A percentile compares a stretch with the other conserved stretches of the same genome.
Evolutionary conservation across 64 coral and sea anemone genomes (phyloP).

Genomic region (Platygyra sinensis): DNA sequence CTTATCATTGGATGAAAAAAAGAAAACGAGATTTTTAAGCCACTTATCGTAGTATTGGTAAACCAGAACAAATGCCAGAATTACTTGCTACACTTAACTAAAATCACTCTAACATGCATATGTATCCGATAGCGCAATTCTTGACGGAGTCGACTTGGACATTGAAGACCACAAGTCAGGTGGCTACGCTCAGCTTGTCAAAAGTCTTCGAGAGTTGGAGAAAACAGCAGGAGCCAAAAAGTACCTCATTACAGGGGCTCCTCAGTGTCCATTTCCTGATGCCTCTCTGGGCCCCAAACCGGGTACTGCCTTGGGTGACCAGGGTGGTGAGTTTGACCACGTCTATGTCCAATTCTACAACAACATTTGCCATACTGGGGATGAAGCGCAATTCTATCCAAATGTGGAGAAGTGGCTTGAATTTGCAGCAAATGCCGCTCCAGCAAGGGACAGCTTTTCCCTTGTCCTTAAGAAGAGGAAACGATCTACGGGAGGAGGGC

Average conservation of each 20-base stretch:
- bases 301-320: neutral
- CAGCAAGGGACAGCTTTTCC: neutral
- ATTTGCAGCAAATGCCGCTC: neutral
- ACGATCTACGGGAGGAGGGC: neutral
- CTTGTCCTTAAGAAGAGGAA: neutral
- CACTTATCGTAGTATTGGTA: too few relatives aligned
- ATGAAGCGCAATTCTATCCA: neutral
- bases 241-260: conserved; percentile 18
- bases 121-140: neutral
- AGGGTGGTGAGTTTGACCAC: neutral
- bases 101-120: neutral
- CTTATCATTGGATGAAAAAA: too few relatives aligned
- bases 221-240: neutral
- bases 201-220: neutral
- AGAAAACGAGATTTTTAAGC: too few relatives aligned
- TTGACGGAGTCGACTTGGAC: neutral
- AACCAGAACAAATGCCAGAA: too few relatives aligned
- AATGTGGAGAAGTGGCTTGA: conserved; percentile 5
- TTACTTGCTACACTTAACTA: too few relatives aligned
- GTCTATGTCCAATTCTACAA: conserved; percentile 22
- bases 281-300: neutral
- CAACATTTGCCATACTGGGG: neutral
- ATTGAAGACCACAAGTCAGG: conserved; percentile 3
- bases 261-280: conserved; percentile 25
- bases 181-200: conserved; percentile 7